Evolutionary conservation across 2,113 vertebrate species (phyloP), one percentile per base, ranked within the genome.

Genomic region (Ciconia stormi): DNA sequence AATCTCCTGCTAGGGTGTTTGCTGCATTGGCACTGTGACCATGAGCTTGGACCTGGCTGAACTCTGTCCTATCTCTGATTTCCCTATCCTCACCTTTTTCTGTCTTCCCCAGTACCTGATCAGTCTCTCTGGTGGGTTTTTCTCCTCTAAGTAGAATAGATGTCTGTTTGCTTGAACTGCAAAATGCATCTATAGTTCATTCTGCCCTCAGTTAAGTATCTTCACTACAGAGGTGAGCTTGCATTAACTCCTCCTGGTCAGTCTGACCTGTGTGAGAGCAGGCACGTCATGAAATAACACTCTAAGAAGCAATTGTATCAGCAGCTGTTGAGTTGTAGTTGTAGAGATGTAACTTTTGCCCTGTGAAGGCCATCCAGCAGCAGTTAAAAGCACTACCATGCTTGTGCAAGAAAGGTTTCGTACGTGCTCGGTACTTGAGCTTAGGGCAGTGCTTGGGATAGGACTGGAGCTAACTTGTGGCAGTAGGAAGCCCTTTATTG

Each of bases 211-310:
- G 30, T 19, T 29, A 12, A 21, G 2, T 29, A 17, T 30, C 14
- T 26, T 67, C 13, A 1, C 52, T n/a, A 3, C 29, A 25, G 40
- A 56, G 49, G 15, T 79, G 49, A 56, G 49, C 27, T 56, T 20
- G 21, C 4, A 1, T 34, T 50, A 27, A 6, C 50, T 25, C 36
- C 65, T 70, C 23, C 40, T 23, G 1, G 22, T 25, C 17, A 10
- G 34, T 9, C 17, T 59, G 62, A 14, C 36, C n/a, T 12, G 46
- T 1, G 26, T 11, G 56, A 40, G 49, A 58, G 55, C 30, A 52
- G 23, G 27, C n/a, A 13, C 1, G 2, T 13, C 2, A 2, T 32
- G 32, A 61, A 72, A 18, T 18, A n/a, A 16, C 13, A 0, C 70
- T 52, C 19, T n/a, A 17, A 50, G 53, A 27, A 90, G 50, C 70